A percentile compares a stretch with the other conserved stretches of the same genome.
phyloP scores from a whole-genome alignment of 2,888 invertebrate genomes.

The Melitaea athalia region DNA sequence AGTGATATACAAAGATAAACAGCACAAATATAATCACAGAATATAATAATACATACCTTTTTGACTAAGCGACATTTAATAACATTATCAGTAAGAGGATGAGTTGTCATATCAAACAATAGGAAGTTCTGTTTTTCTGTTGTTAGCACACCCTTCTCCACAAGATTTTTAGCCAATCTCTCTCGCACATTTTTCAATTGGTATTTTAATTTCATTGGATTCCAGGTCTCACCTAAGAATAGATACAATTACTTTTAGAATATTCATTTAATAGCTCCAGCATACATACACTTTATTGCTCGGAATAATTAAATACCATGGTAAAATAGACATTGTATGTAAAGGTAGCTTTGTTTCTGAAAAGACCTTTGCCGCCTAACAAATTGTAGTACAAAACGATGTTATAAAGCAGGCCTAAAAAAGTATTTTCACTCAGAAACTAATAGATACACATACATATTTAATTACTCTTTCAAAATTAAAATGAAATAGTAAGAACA shows the following conservation, averaged over 20 bases:
- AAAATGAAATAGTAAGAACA: no score
- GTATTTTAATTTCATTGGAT: slow-evolving; percentile 98
- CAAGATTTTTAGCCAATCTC: slow-evolving; percentile 98
- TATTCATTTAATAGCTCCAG: neutral
- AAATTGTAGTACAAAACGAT: no score
- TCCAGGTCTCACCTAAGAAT: slow-evolving; percentile 97
- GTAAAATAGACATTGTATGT: no score
- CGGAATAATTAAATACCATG: no score
- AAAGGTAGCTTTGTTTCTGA: no score
- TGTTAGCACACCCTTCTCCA: slow-evolving; percentile 99
- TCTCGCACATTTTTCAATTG: slow-evolving; percentile 99
- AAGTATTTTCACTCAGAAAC: no score
- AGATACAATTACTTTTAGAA: neutral
- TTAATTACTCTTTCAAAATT: no score
- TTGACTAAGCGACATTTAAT: slow-evolving; percentile 98
- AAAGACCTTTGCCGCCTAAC: no score
- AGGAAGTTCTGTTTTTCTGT: slow-evolving; percentile 99
- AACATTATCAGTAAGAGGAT: slow-evolving; percentile 97
- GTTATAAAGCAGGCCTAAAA: no score
- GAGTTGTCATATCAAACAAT: slow-evolving; percentile 99
- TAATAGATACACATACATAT: no score
- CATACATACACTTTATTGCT: no score
- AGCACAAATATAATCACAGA: neutral
- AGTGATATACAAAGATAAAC: neutral
- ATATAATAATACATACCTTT: slow-evolving; percentile 84